Conservation (phyloP, 2,113 vertebrate genomes). For the Rhynchopsitta pachyrhyncha region DNA sequence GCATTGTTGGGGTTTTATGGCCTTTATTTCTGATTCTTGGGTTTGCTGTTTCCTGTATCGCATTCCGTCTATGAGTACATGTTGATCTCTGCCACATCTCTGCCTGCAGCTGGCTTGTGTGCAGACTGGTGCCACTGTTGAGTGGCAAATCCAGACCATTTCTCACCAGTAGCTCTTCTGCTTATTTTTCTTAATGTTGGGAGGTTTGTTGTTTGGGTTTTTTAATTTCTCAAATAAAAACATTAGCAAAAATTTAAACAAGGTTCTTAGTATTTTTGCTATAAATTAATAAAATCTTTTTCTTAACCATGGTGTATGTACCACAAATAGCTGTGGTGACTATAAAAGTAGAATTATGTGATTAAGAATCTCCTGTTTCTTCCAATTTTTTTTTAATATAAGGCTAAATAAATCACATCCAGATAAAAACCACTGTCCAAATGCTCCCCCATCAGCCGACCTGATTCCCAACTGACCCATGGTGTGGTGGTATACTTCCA, state of each 20-base stretch:
- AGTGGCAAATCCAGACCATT: conserved; percentile 45
- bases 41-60: conserved; percentile 45
- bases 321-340: neutral
- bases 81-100: conserved; percentile 48
- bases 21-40: conserved; percentile 35
- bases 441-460: neutral
- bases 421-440: neutral
- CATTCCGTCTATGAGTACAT: neutral
- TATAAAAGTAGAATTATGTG: neutral
- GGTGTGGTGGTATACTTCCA: neutral
- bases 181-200: conserved; percentile 65
- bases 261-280: conserved; percentile 58
- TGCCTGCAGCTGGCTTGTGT: conserved; percentile 52
- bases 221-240: conserved; percentile 70
- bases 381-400: neutral
- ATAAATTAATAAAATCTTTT: neutral
- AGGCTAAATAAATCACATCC: neutral
- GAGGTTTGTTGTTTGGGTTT: conserved; percentile 70
- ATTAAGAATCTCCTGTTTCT: neutral
- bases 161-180: conserved; percentile 39
- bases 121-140: conserved; percentile 30
- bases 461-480: accelerated
- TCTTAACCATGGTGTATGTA: neutral
- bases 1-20: conserved; percentile 9
- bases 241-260: conserved; percentile 56